phyloP scores from a whole-genome alignment of 2,113 vertebrate species.

The Calidris pygmaea region DNA sequence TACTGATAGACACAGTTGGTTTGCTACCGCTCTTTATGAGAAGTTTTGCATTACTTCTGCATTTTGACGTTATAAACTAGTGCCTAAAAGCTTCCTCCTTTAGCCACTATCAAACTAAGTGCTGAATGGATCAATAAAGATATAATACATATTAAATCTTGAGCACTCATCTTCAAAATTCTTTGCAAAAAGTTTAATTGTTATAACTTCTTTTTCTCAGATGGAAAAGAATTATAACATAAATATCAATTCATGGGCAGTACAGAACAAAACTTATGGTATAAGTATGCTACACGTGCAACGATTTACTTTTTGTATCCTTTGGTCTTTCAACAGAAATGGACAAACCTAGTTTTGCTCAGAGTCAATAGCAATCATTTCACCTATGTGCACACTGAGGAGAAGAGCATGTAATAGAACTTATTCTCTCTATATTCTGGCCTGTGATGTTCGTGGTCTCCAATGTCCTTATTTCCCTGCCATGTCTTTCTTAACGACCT shows the following conservation, averaged over 20 bases:
- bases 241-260: not conserved
- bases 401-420: not conserved
- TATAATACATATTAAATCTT: not conserved
- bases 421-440: not conserved
- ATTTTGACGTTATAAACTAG: not conserved
- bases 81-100: not conserved
- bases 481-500: not conserved
- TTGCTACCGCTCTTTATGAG: not conserved
- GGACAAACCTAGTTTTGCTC: not conserved
- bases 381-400: not conserved
- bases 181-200: not conserved
- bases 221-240: not conserved
- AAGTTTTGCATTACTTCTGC: not conserved
- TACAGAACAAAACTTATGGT: not conserved
- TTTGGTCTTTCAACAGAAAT: not conserved
- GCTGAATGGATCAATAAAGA: not conserved
- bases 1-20: not conserved
- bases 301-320: not conserved
- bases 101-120: not conserved
- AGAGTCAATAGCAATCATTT: not conserved
- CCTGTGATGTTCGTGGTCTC: not conserved
- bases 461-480: not conserved
- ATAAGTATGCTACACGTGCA: not conserved
- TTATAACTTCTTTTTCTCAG: not conserved
- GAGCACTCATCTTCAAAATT: not conserved